A percentile compares a stretch with the other conserved stretches of the same genome.
Conservation (phyloP, 1,140 invertebrate genomes). For the Aphelenchoides avenae region DNA sequence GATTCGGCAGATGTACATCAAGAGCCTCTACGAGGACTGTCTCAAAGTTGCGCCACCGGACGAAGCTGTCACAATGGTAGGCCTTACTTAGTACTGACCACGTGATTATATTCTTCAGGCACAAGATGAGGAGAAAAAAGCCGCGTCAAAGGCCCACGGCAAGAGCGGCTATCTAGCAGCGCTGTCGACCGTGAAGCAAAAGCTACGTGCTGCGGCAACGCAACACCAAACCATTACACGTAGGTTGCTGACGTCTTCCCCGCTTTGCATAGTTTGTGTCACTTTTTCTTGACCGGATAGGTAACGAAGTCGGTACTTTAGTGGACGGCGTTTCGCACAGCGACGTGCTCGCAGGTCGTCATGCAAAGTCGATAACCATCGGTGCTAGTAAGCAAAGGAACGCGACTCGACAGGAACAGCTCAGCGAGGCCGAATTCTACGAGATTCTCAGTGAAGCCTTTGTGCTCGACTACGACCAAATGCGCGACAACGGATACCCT, state of each 20-base stretch:
- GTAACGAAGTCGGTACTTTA: too few relatives aligned
- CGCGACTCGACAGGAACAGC: conserved; percentile 12
- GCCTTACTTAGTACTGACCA: too few relatives aligned
- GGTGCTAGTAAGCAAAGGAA: conserved; percentile 18
- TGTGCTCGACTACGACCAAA: conserved; percentile 34
- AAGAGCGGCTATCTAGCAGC: conserved; percentile 26
- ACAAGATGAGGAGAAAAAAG: conserved; percentile 21
- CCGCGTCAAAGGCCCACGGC: conserved; percentile 12
- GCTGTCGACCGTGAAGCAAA: too few relatives aligned
- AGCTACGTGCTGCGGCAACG: too few relatives aligned
- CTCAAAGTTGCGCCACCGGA: too few relatives aligned
- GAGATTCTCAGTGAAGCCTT: conserved; percentile 13
- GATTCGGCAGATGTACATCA: conserved; percentile 6
- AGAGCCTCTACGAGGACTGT: conserved; percentile 15
- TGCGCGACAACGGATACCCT: conserved; percentile 37
- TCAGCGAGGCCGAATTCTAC: conserved; percentile 35
- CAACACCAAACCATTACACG: too few relatives aligned
- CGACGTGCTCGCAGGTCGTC: conserved; percentile 21
- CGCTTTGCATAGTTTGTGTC: too few relatives aligned
- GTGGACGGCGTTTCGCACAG: conserved; percentile 23
- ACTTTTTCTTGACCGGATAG: too few relatives aligned
- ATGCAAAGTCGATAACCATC: conserved; percentile 15
- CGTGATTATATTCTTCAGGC: too few relatives aligned
- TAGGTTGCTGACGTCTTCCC: too few relatives aligned
- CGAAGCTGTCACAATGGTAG: too few relatives aligned